Evolutionary conservation across 2,797 vertebrate genomes (phyloP).

Genomic region (Cyclura pinguis): DNA sequence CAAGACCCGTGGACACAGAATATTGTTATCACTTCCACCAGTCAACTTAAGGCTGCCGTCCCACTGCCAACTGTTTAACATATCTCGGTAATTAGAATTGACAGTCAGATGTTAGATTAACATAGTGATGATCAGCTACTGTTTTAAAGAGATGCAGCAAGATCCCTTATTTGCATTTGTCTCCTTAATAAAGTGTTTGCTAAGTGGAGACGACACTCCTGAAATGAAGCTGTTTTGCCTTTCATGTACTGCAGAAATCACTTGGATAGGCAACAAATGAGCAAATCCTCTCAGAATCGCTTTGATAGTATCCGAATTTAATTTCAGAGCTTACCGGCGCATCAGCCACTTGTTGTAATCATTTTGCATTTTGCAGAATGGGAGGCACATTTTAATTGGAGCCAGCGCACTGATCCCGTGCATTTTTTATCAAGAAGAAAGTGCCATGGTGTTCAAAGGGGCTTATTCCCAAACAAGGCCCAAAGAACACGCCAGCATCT

Average conservation of each 20-base stretch:
- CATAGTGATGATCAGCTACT: conserved; percentile 33
- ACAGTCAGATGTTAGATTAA: conserved; percentile 43
- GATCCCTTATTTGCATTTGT: conserved; percentile 43
- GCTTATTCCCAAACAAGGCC: not conserved
- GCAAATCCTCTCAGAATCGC: conserved; percentile 24
- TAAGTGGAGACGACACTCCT: conserved; percentile 29
- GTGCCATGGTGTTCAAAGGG: not conserved
- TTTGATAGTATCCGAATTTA: conserved; percentile 29
- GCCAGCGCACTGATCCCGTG: not conserved
- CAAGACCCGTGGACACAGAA: not conserved
- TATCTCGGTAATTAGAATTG: conserved; percentile 28
- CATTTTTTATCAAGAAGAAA: too few species aligned
- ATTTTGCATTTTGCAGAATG: not conserved
- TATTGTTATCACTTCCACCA: not conserved
- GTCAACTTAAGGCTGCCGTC: not conserved
- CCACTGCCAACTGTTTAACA: conserved; percentile 32
- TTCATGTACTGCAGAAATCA: conserved; percentile 5
- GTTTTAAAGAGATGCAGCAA: conserved; percentile 44
- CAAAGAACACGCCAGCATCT: not conserved
- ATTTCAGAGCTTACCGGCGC: conserved; percentile 22
- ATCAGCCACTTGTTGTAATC: not conserved
- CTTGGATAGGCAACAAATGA: conserved; percentile 31
- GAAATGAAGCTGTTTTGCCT: conserved; percentile 48
- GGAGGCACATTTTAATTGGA: not conserved
- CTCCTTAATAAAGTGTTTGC: conserved; percentile 45